Conservation (phyloP, 2,797 vertebrate genomes). For the Platalea minor region DNA sequence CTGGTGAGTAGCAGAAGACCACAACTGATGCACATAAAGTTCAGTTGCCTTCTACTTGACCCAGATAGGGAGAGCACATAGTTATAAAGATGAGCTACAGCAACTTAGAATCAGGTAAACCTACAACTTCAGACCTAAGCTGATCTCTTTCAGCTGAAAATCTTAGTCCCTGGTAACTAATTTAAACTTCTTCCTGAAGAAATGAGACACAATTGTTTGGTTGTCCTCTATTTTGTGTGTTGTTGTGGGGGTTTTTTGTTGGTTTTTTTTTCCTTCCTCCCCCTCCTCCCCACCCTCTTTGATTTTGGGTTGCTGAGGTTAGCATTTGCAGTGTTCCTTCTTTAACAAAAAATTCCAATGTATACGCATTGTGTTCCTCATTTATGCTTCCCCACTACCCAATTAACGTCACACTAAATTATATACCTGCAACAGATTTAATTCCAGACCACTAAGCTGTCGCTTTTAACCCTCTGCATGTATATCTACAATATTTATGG, state of each 20-base stretch:
- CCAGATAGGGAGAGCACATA: not conserved
- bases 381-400: constrained; percentile 64
- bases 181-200: not conserved
- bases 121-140: not conserved
- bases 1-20: not conserved
- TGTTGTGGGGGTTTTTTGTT: not conserved
- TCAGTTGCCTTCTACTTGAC: not conserved
- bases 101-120: not conserved
- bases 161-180: not conserved
- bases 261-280: fast-evolving
- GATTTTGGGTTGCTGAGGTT: constrained; percentile 23
- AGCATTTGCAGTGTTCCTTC: not conserved
- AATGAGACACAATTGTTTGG: not conserved
- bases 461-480: constrained; percentile 42
- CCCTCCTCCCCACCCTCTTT: not conserved
- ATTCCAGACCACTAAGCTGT: constrained; percentile 63
- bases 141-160: not conserved
- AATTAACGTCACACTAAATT: constrained; percentile 70
- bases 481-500: constrained; percentile 52
- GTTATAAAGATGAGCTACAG: not conserved
- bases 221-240: not conserved
- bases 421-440: constrained; percentile 63
- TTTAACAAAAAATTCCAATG: constrained; percentile 26
- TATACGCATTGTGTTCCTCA: constrained; percentile 2
- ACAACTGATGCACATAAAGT: not conserved